A percentile compares a stretch with the other conserved stretches of the same genome.
Evolutionary conservation across 2,113 vertebrate genomes (phyloP).

Genomic region (Dolichallabes microphthalmus): DNA sequence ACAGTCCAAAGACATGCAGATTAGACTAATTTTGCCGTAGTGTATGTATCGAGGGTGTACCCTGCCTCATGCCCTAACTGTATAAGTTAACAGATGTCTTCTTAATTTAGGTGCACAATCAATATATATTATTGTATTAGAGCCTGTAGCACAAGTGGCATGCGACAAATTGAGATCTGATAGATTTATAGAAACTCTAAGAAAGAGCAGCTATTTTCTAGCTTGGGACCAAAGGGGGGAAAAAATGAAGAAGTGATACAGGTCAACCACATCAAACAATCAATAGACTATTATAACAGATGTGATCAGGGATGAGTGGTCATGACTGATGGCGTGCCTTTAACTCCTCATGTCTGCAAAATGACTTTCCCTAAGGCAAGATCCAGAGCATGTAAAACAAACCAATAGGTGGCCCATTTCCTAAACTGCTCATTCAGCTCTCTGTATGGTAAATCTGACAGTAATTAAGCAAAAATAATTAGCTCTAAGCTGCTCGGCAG

Average conservation of each 20-base stretch:
- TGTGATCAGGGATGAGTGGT: neutral
- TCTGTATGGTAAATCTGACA: neutral
- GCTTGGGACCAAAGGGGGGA: neutral
- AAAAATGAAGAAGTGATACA: neutral
- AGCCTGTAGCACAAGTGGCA: constrained; percentile 2
- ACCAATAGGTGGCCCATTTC: neutral
- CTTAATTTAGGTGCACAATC: too few species aligned
- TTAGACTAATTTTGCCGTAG: too few species aligned
- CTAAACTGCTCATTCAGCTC: constrained; percentile 17
- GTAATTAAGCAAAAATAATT: constrained; percentile 33
- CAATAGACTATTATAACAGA: constrained; percentile 12
- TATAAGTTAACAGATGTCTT: too few species aligned
- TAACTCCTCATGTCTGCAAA: neutral
- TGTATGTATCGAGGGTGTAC: too few species aligned
- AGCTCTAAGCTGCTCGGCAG: neutral
- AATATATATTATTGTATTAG: too few species aligned
- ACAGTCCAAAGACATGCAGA: too few species aligned
- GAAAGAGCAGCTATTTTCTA: neutral
- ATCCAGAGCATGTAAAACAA: neutral
- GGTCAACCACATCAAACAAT: constrained; percentile 12
- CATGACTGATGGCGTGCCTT: neutral
- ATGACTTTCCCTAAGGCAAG: neutral
- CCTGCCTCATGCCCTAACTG: too few species aligned
- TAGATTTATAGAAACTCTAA: constrained; percentile 49
- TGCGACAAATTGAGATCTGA: constrained; percentile 48